phyloP scores from a whole-genome alignment of 2,113 vertebrate species.

The Gallinago undulata region DNA sequence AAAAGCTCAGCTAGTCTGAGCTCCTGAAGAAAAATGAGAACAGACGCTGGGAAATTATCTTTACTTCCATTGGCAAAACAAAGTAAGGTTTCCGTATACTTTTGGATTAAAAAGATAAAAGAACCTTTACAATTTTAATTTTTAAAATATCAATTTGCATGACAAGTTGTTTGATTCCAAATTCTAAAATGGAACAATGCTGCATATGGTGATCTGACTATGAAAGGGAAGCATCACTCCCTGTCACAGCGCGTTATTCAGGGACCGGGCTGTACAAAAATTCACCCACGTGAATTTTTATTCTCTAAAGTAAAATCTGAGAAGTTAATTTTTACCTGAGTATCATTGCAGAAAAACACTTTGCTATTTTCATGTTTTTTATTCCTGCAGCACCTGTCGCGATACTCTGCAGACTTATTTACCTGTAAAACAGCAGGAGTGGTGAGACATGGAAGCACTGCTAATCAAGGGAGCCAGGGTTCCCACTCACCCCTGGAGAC shows the following conservation, averaged over 20 bases:
- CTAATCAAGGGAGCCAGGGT: neutral
- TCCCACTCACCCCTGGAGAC: neutral
- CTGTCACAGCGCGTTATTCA: neutral
- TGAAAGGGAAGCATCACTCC: neutral
- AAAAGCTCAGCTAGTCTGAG: neutral
- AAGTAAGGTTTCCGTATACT: neutral
- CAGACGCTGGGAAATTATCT: neutral
- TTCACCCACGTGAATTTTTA: neutral
- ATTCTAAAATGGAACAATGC: neutral
- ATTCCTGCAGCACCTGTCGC: conserved; percentile 47
- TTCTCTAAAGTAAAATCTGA: neutral
- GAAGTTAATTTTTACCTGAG: conserved; percentile 53
- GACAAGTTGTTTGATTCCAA: neutral
- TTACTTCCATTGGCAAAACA: neutral
- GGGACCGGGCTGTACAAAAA: neutral
- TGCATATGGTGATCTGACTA: neutral
- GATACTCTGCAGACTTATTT: conserved; percentile 31
- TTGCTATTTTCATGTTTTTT: neutral
- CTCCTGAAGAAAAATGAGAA: neutral
- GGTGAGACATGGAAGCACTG: neutral
- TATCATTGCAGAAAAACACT: conserved; percentile 52
- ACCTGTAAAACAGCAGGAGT: conserved; percentile 51
- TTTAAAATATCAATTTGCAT: neutral
- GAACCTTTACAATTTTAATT: neutral
- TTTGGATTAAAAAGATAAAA: neutral